Conservation (phyloP, 2,797 vertebrate genomes). For the Danio tinwini region DNA sequence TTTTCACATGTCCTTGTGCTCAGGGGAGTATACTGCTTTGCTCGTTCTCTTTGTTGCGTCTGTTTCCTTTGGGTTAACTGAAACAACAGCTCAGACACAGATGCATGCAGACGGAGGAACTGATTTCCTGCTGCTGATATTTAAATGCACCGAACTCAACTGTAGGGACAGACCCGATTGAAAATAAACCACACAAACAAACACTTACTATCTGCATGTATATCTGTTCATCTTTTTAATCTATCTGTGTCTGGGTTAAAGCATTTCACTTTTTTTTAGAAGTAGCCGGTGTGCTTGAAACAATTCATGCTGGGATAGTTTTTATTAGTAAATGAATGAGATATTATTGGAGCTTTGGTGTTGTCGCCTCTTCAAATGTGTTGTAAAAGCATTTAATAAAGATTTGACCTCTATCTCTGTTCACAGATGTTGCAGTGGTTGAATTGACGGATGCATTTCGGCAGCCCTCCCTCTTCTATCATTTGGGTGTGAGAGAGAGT, state of each 20-base stretch:
- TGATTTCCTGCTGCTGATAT: constrained; percentile 53
- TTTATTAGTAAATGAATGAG: no score
- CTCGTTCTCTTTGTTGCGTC: not conserved
- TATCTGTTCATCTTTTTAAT: not conserved
- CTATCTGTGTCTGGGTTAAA: not conserved
- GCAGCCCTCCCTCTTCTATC: constrained; percentile 96
- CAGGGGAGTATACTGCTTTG: not conserved
- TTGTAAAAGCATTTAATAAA: no score
- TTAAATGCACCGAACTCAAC: constrained; percentile 41
- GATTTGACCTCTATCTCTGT: not conserved
- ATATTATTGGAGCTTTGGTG: no score
- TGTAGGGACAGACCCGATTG: constrained; percentile 53
- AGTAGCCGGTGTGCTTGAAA: no score
- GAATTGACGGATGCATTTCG: constrained; percentile 98
- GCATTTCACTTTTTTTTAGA: not conserved
- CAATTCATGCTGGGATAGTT: no score
- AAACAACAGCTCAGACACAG: constrained; percentile 3
- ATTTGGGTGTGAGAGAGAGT: constrained; percentile 95
- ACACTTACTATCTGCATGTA: not conserved
- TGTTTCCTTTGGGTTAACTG: constrained; percentile 33
- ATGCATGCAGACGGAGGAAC: constrained; percentile 40
- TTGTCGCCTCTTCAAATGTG: no score
- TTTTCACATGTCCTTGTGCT: not conserved
- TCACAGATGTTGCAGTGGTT: constrained; percentile 93
- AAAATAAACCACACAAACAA: constrained; percentile 8